Base-by-base conservation (phyloP, 2,797 vertebrate genomes). In the Chelonia mydas region DNA sequence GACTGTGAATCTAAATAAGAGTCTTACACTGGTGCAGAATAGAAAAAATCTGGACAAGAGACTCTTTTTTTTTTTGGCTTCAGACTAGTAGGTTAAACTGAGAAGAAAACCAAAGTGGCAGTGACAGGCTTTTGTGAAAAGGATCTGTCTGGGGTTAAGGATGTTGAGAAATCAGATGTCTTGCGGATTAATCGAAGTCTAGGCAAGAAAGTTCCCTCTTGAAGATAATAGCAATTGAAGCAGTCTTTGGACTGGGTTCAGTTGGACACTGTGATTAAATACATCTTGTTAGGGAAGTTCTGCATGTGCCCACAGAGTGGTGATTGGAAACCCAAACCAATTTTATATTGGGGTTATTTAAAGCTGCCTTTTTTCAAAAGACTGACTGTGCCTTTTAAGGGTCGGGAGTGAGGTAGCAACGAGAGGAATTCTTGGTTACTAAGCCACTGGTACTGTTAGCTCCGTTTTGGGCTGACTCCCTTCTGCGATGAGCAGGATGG, bases 191-290 rank as follows among this genome's bases (percentile, higher is more conserved):
- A 96, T 7, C 96, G 79, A 96, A 95, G 83, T 92, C 88, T 92
- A 84, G 17, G 41, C 49, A 86, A 95, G 74, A 55, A 95, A 90
- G n/a, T 94, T 94, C 59, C 87, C 65, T 84, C 81, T 88, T 93
- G 89, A 96, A 95, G 90, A 92, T 94, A 61, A 84, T 80, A 96
- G 83, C 89, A 72, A 17, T 86, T 92, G 93, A n/a, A 93, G 78
- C 78, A 86, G 81, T 76, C 86, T 94, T 95, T 96, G 93, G 96
- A 96, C 83, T 78, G 76, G 49, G 93, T 57, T 96, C 87, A 86
- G 41, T 94, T 92, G 55, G 74, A 96, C 77, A 31, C 54, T 47
- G 61, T 97, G 91, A 97, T 96, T 97, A 94, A 94, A 87, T 65
- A 65, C 84, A 90, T 68, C 76, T 89, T 97, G 81, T 93, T 97